These are phyloP conservation scores for Caenorhabditis zanzibari DNA, from an alignment of 2,888 invertebrate genomes.

Conservation along the genomic window DNA sequence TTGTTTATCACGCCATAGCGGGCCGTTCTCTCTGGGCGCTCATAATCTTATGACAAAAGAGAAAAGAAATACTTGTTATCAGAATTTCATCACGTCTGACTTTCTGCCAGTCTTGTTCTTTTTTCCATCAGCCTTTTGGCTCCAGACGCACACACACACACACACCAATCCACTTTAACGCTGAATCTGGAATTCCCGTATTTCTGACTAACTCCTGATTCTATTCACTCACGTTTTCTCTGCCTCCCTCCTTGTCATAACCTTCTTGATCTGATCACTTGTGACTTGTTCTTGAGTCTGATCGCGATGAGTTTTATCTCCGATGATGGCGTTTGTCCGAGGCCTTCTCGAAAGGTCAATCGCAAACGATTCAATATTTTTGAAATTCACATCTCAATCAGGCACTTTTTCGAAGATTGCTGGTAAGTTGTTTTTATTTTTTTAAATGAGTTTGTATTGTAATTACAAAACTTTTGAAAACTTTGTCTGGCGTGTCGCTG, in stretches of 20 bases:
- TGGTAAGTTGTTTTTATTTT: conserved; percentile 26
- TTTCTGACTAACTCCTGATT: conserved; percentile 17
- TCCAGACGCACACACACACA: conserved; percentile 3
- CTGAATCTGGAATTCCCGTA: conserved; percentile 31
- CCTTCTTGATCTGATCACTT: neutral
- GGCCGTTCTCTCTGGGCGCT: conserved; percentile 23
- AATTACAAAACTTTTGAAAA: no score
- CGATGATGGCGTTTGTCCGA: conserved; percentile 33
- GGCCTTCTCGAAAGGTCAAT: conserved; percentile 6
- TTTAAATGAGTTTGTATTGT: no score
- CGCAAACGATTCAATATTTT: conserved; percentile 29
- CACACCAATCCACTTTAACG: neutral
- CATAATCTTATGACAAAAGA: conserved; percentile 33
- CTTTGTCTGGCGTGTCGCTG: no score
- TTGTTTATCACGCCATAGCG: conserved; percentile 39
- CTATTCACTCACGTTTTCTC: neutral
- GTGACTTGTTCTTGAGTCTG: neutral
- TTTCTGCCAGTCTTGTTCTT: conserved; percentile 19
- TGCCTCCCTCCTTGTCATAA: neutral
- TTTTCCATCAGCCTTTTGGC: conserved; percentile 11
- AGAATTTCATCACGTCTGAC: conserved; percentile 42
- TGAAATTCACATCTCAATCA: conserved; percentile 22
- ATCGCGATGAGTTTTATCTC: conserved; percentile 40
- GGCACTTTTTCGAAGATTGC: conserved; percentile 41
- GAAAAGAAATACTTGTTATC: conserved; percentile 48